A percentile compares a stretch with the other conserved stretches of the same genome.
Evolutionary conservation across 2,888 invertebrate genomes (phyloP).

Genomic region (Invenusta paracnida): DNA sequence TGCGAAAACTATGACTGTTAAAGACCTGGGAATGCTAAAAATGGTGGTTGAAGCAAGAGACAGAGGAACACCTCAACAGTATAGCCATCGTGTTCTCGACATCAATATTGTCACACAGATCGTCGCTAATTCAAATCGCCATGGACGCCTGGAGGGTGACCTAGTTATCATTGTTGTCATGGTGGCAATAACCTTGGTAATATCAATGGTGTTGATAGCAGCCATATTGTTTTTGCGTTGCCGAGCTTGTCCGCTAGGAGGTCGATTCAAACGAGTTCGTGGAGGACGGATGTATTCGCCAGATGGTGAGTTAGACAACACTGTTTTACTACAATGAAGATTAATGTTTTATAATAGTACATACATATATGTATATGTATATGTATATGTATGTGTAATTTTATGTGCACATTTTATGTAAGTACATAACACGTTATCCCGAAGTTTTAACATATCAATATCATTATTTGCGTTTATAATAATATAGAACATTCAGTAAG

Average conservation of each 20-base stretch:
- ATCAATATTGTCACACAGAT: conserved; percentile 35
- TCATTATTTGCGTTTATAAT: too few species aligned
- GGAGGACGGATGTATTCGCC: conserved; percentile 13
- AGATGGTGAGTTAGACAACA: not conserved
- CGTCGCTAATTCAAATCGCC: not conserved
- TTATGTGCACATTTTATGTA: too few species aligned
- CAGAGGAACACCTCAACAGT: conserved; percentile 28
- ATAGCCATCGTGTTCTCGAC: not conserved
- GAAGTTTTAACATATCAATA: too few species aligned
- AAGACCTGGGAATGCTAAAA: conserved; percentile 37
- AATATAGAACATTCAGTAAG: too few species aligned
- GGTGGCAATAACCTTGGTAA: conserved; percentile 42
- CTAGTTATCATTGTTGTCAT: conserved; percentile 43
- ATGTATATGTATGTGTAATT: too few species aligned
- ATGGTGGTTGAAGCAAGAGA: conserved; percentile 35
- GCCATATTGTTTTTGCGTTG: conserved; percentile 44
- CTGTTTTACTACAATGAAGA: too few species aligned
- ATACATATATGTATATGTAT: too few species aligned
- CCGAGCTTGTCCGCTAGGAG: conserved; percentile 27
- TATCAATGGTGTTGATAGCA: conserved; percentile 40
- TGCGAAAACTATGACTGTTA: conserved; percentile 13
- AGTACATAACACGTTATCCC: too few species aligned
- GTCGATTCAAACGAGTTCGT: not conserved
- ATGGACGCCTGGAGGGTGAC: conserved; percentile 41
- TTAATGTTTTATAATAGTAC: too few species aligned